phyloP scores from a whole-genome alignment of 2,888 invertebrate genomes.

The Lampropteryx suffumata region DNA sequence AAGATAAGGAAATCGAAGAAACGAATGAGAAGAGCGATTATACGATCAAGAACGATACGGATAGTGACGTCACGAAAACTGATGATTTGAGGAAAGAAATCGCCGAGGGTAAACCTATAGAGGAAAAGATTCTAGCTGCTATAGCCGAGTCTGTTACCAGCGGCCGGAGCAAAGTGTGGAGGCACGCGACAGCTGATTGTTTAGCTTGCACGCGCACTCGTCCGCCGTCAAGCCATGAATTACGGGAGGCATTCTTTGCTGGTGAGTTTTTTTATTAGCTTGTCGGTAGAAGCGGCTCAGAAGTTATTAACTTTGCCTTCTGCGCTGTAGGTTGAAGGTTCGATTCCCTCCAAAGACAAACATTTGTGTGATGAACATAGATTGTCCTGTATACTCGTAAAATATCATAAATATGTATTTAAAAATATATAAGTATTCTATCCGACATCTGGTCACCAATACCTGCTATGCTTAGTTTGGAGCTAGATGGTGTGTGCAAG shows the following conservation, averaged over 20 bases:
- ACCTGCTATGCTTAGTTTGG: too few relatives aligned
- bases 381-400: too few relatives aligned
- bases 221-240: constrained; percentile 70
- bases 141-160: constrained; percentile 25
- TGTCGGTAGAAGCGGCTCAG: too few relatives aligned
- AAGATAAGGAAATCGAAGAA: constrained; percentile 41
- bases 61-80: constrained; percentile 27
- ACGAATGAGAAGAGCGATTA: constrained; percentile 29
- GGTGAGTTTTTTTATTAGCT: constrained; percentile 49
- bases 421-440: too few relatives aligned
- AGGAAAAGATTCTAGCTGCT: constrained; percentile 23
- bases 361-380: too few relatives aligned
- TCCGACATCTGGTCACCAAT: too few relatives aligned
- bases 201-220: constrained; percentile 68
- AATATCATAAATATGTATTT: too few relatives aligned
- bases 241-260: constrained; percentile 76
- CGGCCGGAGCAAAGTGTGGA: constrained; percentile 44
- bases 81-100: constrained; percentile 26
- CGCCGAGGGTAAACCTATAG: constrained; percentile 24
- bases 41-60: constrained; percentile 30
- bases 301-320: too few relatives aligned
- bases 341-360: too few relatives aligned
- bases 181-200: constrained; percentile 62
- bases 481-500: too few relatives aligned
- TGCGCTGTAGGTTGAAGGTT: too few relatives aligned